Conservation (phyloP, 1,140 invertebrate species). For the Hypothenemus hampei region DNA sequence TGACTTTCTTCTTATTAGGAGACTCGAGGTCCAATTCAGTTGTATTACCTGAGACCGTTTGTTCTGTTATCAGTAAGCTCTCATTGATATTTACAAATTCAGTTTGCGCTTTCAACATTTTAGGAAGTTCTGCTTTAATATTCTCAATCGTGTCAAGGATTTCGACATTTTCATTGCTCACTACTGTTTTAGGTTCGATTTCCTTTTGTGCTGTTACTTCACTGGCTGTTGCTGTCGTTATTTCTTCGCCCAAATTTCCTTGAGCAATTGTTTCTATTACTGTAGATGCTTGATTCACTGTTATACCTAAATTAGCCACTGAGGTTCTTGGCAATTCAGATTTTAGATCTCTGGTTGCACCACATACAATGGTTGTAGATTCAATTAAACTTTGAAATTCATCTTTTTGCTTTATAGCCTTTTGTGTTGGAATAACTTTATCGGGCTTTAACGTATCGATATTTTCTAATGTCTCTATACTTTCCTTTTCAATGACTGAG, state of each 20-base stretch:
- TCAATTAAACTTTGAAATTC: constrained; percentile 46
- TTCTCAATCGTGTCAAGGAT: constrained; percentile 35
- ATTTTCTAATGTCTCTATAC: constrained; percentile 30
- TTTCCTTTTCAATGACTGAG: constrained; percentile 30
- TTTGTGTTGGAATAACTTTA: constrained; percentile 23
- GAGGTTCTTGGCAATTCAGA: constrained; percentile 39
- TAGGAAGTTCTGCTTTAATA: constrained; percentile 37
- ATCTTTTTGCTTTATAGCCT: constrained; percentile 22
- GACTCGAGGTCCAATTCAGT: constrained; percentile 40
- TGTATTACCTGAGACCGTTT: constrained; percentile 46
- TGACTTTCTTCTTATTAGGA: constrained; percentile 34
- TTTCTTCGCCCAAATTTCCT: constrained; percentile 48
- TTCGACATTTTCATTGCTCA: constrained; percentile 41
- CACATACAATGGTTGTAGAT: constrained; percentile 47
- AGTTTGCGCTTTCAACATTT: constrained; percentile 45
- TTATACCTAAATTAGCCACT: constrained; percentile 45
- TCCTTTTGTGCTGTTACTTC: constrained; percentile 44
- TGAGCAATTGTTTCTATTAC: constrained; percentile 48
- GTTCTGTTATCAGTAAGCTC: constrained; percentile 51
- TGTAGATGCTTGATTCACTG: constrained; percentile 47
- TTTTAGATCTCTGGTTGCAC: constrained; percentile 33
- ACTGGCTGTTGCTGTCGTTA: constrained; percentile 44
- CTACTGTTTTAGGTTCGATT: constrained; percentile 39
- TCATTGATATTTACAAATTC: constrained; percentile 42
- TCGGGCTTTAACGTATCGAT: constrained; percentile 23